Conservation (phyloP, 2,888 invertebrate genomes). For the Drosophila kanekoi region DNA sequence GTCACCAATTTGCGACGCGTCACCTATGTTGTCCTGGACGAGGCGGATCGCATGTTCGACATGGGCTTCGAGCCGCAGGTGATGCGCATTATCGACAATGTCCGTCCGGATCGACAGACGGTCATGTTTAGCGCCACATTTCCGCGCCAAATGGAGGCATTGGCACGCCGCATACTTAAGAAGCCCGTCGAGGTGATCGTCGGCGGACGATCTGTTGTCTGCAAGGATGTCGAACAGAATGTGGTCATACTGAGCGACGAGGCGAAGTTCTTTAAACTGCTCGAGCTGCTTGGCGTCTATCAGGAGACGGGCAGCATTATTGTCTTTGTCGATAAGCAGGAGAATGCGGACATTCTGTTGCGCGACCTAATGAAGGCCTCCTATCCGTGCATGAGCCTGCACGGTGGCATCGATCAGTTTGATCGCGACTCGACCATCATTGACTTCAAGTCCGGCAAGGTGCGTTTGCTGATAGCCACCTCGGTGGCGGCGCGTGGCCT, state of each 20-base stretch:
- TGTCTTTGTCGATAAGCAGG: conserved; percentile 99
- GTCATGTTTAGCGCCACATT: conserved; percentile 99
- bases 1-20: conserved; percentile 98
- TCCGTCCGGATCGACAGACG: conserved; percentile 98
- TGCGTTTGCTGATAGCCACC: conserved; percentile 97
- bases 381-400: conserved; percentile 98
- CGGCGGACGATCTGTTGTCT: conserved; percentile 98
- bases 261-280: conserved; percentile 97
- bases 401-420: conserved; percentile 99
- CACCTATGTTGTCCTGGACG: conserved; percentile 98
- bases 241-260: conserved; percentile 97
- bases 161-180: conserved; percentile 96
- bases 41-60: conserved; percentile 99
- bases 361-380: conserved; percentile 98
- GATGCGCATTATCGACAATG: conserved; percentile 98
- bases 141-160: conserved; percentile 99
- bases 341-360: conserved; percentile 96
- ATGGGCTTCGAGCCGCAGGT: conserved; percentile 96
- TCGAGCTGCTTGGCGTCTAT: conserved; percentile 98
- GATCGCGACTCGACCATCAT: conserved; percentile 99
- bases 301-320: conserved; percentile 96
- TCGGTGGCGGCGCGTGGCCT: conserved; percentile 99
- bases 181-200: conserved; percentile 99
- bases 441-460: conserved; percentile 98
- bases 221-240: conserved; percentile 98